phyloP scores from a whole-genome alignment of 2,797 vertebrate genomes.

The Eleutherodactylus coqui region DNA sequence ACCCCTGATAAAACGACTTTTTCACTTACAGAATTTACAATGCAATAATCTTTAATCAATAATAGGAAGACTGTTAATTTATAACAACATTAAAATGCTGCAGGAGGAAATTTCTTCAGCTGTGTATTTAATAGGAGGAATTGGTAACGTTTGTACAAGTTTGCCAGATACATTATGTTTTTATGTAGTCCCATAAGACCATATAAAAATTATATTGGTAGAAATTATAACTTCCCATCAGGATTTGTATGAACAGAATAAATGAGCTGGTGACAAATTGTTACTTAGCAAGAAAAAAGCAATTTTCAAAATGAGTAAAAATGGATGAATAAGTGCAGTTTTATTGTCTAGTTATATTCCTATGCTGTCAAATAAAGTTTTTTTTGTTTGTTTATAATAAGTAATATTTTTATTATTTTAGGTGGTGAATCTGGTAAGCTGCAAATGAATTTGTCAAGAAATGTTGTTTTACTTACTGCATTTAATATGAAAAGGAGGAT shows the following conservation, averaged over 20 bases:
- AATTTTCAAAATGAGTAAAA: conserved; percentile 52
- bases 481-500: neutral
- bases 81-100: conserved; percentile 51
- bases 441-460: neutral
- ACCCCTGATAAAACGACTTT: conserved; percentile 18
- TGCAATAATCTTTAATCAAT: conserved; percentile 58
- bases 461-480: neutral
- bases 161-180: conserved; percentile 57
- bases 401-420: conserved; percentile 3
- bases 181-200: conserved; percentile 50
- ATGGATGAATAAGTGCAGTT: conserved; percentile 40
- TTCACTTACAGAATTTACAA: conserved; percentile 42
- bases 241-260: conserved; percentile 42
- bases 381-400: neutral
- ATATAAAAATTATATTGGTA: conserved; percentile 62
- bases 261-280: conserved; percentile 47
- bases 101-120: conserved; percentile 45
- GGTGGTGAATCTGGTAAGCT: neutral
- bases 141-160: conserved; percentile 31
- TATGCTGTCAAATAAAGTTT: conserved; percentile 1
- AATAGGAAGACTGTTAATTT: conserved; percentile 39
- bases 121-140: conserved; percentile 58
- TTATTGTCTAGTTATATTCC: conserved; percentile 16
- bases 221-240: conserved; percentile 57
- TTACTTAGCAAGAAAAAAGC: conserved; percentile 50